Percentiles rank a stretch among this genome's conserved stretches.
These are phyloP conservation scores for Chionomys nivalis DNA, from an alignment of 2,113 vertebrate genomes.

Conservation along the genomic window DNA sequence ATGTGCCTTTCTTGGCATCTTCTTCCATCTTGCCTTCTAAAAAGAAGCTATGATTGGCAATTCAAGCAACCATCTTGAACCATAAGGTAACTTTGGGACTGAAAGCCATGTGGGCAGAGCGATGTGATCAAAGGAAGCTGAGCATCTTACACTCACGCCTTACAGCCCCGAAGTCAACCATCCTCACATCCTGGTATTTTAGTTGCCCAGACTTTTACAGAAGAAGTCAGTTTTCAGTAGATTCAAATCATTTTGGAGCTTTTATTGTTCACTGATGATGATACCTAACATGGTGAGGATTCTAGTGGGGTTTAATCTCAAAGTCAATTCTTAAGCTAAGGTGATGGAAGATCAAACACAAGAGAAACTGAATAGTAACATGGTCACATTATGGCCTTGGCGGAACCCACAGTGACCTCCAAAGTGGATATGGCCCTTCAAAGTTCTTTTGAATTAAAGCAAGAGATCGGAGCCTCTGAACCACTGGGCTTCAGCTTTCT, in stretches of 20 bases:
- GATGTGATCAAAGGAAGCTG: neutral
- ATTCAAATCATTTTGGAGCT: constrained; percentile 10
- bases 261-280: constrained; percentile 12
- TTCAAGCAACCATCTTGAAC: neutral
- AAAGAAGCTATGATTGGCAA: neutral
- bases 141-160: neutral
- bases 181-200: neutral
- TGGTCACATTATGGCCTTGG: neutral
- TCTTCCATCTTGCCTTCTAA: neutral
- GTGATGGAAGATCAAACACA: neutral
- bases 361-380: neutral
- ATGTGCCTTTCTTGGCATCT: neutral
- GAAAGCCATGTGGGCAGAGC: neutral
- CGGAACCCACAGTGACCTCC: neutral
- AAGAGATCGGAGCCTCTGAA: neutral
- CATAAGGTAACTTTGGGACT: neutral
- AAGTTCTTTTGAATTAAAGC: neutral
- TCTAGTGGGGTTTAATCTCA: neutral
- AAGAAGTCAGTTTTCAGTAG: neutral
- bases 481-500: constrained; percentile 16
- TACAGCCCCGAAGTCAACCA: neutral
- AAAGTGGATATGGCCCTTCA: neutral
- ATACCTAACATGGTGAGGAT: neutral
- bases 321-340: neutral
- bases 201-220: neutral